Percentiles rank a stretch among this genome's conserved stretches.
Conservation (phyloP, 1,140 invertebrate genomes). For the Anastrepha ludens region DNA sequence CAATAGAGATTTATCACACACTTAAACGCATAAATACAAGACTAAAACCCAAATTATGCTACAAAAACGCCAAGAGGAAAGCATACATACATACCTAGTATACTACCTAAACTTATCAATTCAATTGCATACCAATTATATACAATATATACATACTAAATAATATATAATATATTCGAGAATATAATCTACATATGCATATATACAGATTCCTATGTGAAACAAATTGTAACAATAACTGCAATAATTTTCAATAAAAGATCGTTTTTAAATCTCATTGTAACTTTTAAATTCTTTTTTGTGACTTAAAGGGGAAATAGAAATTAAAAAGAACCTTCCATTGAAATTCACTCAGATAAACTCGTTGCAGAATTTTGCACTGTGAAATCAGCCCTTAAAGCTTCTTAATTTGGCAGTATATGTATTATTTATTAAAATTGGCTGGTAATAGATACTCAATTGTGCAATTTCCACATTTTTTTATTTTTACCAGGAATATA, state of each 20-base stretch:
- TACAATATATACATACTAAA: constrained; percentile 32
- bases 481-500: too few species aligned
- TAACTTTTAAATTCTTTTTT: neutral
- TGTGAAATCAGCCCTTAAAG: too few species aligned
- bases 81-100: neutral
- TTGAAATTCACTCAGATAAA: too few species aligned
- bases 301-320: too few species aligned
- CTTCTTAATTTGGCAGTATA: too few species aligned
- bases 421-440: too few species aligned
- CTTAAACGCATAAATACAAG: neutral
- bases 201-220: constrained; percentile 49
- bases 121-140: constrained; percentile 42
- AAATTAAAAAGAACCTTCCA: too few species aligned
- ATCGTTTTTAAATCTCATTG: constrained; percentile 14
- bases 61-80: neutral
- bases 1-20: neutral
- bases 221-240: constrained; percentile 44
- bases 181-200: constrained; percentile 40
- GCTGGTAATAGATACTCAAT: too few species aligned
- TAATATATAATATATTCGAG: constrained; percentile 16
- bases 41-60: constrained; percentile 11
- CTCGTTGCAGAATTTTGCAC: too few species aligned
- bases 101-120: constrained; percentile 34
- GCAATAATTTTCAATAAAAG: constrained; percentile 52
- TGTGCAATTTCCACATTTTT: too few species aligned